Conservation (phyloP, 2,113 vertebrate genomes). For the Semnornis frantzii region DNA sequence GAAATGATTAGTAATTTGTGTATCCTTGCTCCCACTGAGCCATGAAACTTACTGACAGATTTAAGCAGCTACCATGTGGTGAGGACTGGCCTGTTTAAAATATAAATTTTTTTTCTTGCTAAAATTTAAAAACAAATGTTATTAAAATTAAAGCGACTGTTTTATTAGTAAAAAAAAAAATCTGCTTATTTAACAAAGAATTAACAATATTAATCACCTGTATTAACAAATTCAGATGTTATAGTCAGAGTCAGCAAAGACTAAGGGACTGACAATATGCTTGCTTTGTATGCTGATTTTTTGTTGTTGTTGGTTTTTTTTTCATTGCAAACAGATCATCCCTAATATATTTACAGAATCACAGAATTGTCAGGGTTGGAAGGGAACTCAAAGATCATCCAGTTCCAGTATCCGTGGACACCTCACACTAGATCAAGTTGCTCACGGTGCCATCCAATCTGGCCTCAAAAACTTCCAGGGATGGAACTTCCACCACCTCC, state of each 20-base stretch:
- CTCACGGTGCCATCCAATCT: no score
- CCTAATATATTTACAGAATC: background rate
- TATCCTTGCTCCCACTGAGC: background rate
- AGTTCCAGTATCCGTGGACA: no score
- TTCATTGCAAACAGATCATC: conserved; percentile 14
- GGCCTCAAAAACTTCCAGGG: no score
- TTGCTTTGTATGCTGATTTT: background rate
- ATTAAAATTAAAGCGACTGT: conserved; percentile 30
- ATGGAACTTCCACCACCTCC: no score
- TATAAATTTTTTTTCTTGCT: conserved; percentile 19
- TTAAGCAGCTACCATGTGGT: background rate
- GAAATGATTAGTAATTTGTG: background rate
- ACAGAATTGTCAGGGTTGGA: no score
- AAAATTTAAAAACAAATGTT: conserved; percentile 25
- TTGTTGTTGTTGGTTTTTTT: background rate
- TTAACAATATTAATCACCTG: conserved; percentile 30
- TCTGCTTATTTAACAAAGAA: conserved; percentile 50
- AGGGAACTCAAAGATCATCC: no score
- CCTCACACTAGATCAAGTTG: no score
- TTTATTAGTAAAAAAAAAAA: conserved; percentile 52
- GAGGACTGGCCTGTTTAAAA: background rate
- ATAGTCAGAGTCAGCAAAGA: conserved; percentile 22
- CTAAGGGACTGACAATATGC: background rate
- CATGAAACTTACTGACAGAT: background rate
- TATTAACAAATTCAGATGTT: conserved; percentile 50